Evolutionary conservation across 30 jellyfish, hydroid and myxozoan genomes (phyloP).

Genomic region (Catostylus mosaicus): DNA sequence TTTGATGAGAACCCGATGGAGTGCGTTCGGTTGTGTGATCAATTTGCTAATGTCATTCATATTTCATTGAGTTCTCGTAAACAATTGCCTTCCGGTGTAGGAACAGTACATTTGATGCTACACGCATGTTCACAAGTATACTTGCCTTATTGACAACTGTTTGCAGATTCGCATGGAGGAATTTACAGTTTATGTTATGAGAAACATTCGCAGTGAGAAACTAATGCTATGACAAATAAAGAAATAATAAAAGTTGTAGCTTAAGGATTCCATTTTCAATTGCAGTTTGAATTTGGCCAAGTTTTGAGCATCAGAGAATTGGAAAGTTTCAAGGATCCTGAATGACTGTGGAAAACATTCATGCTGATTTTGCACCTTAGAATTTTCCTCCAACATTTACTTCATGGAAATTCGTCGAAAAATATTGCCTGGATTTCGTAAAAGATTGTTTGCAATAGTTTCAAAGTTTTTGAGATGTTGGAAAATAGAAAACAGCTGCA

Average conservation of each 20-base stretch:
- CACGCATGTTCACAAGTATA: constrained; percentile 22
- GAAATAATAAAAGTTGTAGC: no score
- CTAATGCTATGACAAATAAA: no score
- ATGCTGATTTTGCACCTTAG: background rate
- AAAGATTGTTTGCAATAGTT: background rate
- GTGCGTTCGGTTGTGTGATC: constrained; percentile 63
- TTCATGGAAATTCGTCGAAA: background rate
- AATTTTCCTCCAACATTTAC: background rate
- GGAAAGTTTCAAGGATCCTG: no score
- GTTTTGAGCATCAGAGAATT: no score
- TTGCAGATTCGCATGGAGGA: background rate
- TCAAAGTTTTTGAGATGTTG: background rate
- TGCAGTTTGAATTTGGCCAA: background rate
- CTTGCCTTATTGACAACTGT: background rate
- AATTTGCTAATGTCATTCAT: constrained; percentile 33
- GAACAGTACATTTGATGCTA: background rate
- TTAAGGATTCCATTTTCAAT: background rate
- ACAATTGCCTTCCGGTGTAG: constrained; percentile 56
- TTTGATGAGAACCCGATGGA: no score
- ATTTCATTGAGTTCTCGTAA: constrained; percentile 31
- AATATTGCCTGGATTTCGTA: background rate
- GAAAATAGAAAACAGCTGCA: background rate
- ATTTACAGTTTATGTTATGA: background rate
- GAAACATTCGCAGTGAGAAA: background rate
- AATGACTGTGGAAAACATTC: no score